Conservation (phyloP, 2,888 invertebrate genomes). For the Scelioninae gen. 2 region DNA sequence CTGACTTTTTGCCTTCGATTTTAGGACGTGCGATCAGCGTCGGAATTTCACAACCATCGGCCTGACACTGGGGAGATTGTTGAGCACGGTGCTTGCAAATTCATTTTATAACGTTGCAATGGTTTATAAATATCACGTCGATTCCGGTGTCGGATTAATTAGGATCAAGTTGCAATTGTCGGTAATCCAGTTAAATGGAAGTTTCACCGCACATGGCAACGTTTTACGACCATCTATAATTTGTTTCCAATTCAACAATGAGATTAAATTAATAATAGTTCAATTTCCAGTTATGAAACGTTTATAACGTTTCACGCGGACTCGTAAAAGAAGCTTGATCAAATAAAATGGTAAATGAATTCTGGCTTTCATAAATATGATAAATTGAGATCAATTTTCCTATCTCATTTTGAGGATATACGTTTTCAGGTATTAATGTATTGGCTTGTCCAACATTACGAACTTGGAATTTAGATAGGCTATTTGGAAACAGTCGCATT, state of each 20-base stretch:
- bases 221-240: conserved; percentile 14
- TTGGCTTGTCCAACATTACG: not conserved
- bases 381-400: not conserved
- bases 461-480: not conserved
- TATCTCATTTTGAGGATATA: not conserved
- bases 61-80: too few species aligned
- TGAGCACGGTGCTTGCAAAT: too few species aligned
- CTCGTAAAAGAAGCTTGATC: not conserved
- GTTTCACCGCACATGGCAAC: conserved; percentile 15
- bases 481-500: too few species aligned
- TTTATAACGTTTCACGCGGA: not conserved
- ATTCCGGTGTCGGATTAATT: conserved; percentile 30
- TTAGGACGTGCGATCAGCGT: too few species aligned
- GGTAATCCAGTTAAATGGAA: conserved; percentile 26
- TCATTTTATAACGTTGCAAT: not conserved
- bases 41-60: too few species aligned
- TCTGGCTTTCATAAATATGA: conserved; percentile 1
- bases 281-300: conserved; percentile 1
- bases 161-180: conserved; percentile 23
- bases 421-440: not conserved
- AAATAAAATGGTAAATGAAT: conserved; percentile 10
- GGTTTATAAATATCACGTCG: not conserved
- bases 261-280: conserved; percentile 1
- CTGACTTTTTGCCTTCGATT: too few species aligned
- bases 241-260: conserved; percentile 1